Conservation (phyloP, 2,888 invertebrate species). For the Drosophila aldrichi region DNA sequence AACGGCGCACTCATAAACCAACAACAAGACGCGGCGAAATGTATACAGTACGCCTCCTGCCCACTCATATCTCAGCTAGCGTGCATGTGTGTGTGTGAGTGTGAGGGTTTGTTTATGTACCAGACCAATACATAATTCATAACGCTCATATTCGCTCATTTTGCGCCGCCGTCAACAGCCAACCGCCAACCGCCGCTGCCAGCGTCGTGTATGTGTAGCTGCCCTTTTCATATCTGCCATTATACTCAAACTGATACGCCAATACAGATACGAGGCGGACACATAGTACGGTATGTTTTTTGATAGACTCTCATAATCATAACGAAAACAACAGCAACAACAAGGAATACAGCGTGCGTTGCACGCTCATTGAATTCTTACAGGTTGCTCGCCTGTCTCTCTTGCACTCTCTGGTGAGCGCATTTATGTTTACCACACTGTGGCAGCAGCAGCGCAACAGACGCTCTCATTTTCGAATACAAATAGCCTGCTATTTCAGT, state of each 20-base stretch:
- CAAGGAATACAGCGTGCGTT: constrained; percentile 25
- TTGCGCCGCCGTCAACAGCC: constrained; percentile 56
- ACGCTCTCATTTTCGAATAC: constrained; percentile 52
- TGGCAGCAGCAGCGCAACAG: constrained; percentile 27
- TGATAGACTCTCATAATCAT: constrained; percentile 84
- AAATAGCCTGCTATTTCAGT: constrained; percentile 55
- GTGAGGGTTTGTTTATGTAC: constrained; percentile 67
- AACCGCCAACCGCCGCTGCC: constrained; percentile 52
- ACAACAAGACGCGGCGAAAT: constrained; percentile 35
- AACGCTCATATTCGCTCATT: constrained; percentile 83
- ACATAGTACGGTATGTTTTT: constrained; percentile 57
- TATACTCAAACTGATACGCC: constrained; percentile 75
- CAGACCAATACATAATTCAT: constrained; percentile 82
- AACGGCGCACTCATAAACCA: constrained; percentile 62
- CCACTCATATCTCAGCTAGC: constrained; percentile 29
- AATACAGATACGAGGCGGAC: constrained; percentile 40
- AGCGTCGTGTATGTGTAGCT: constrained; percentile 56
- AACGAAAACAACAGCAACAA: constrained; percentile 71
- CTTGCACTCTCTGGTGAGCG: constrained; percentile 23
- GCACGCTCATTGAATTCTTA: constrained; percentile 68
- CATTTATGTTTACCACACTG: constrained; percentile 17
- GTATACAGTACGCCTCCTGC: constrained; percentile 49
- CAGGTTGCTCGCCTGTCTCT: constrained; percentile 65
- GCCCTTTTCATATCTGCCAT: constrained; percentile 82
- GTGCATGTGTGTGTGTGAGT: constrained; percentile 14